Evolutionary conservation across 2,797 vertebrate species (phyloP), one percentile per base, ranked within the genome.

Genomic region (Microctenopoma steveboyesi): DNA sequence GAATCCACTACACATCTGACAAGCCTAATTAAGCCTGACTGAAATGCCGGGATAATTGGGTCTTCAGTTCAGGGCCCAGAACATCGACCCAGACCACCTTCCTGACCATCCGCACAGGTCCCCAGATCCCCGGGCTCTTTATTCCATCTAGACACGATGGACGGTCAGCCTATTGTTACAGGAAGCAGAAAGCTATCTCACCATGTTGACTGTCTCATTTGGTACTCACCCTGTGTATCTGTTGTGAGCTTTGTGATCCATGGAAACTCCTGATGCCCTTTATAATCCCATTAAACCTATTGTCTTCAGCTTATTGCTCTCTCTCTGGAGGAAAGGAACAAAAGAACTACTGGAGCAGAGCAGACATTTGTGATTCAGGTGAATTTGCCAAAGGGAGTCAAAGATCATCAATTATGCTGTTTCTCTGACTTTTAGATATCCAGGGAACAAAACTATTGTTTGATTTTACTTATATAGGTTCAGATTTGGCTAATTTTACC

Each of bases 1-100:
- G 88, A 91, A 91, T 93, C 87, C 78, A 75, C 88, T 61, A 89
- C 78, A 88, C 87, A 94, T 94, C 93, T 94, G 93, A 94, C 93
- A 93, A 93, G 91, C 75, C 89, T 92, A 93, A 94, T 94, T 94
- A 93, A 91, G 88, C 86, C 76, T 65, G 80, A 80, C 86, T 90
- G 85, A 90, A 90, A 89, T 79, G 84, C 81, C 47, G 66, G 74
- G 85, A 88, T 94, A 93, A 94, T 93, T 94, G 81, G 84, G 87
- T 90, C 92, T 93, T 91, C 81, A 86, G 89, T 89, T 87, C 86
- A 86, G 78, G 82, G 76, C 80, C 54, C 64, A 73, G 74, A 89
- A 88, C 78, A 89, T 79, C 43, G 60, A 88, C 83, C 84, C 69
- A 60, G 69, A 88, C 65, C 79, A 72, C 72, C 59, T 67, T 66